phyloP scores from a whole-genome alignment of 2,797 vertebrate species.

The Picus viridis region DNA sequence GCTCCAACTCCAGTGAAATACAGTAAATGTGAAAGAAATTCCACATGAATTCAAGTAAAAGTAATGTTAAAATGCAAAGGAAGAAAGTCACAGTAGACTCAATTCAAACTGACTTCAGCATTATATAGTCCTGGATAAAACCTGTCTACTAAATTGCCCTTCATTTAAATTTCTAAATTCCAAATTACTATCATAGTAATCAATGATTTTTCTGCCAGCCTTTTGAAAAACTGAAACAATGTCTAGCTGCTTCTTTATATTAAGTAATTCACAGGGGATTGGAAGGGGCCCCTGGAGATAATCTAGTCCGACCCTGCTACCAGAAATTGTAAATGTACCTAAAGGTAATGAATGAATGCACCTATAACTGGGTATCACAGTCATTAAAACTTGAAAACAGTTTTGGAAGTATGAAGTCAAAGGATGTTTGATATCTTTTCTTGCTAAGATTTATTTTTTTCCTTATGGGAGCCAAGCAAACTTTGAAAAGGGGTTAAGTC shows the following conservation, averaged over 20 bases:
- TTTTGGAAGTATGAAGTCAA: not conserved
- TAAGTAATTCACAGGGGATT: not conserved
- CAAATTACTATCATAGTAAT: constrained; percentile 39
- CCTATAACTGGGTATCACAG: not conserved
- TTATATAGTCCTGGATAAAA: constrained; percentile 67
- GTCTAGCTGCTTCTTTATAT: not conserved
- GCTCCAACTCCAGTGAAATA: constrained; percentile 66
- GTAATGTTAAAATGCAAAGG: constrained; percentile 70
- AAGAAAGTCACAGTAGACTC: constrained; percentile 51
- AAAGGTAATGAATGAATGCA: not conserved
- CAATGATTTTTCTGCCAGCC: constrained; percentile 54
- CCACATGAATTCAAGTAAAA: constrained; percentile 73
- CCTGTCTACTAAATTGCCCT: constrained; percentile 64
- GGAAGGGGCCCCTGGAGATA: too few relatives aligned
- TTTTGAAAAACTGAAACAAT: constrained; percentile 46
- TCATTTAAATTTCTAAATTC: constrained; percentile 67
- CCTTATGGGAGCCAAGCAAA: not conserved
- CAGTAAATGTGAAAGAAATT: constrained; percentile 78
- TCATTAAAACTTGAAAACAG: not conserved
- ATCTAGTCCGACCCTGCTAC: too few relatives aligned
- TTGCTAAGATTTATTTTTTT: not conserved
- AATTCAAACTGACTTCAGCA: constrained; percentile 72
- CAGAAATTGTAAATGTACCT: not conserved
- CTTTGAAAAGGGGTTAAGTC: not conserved
- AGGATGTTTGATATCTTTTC: not conserved